Conservation (phyloP, 2,888 invertebrate genomes). For the Sclerodermus sp. region DNA sequence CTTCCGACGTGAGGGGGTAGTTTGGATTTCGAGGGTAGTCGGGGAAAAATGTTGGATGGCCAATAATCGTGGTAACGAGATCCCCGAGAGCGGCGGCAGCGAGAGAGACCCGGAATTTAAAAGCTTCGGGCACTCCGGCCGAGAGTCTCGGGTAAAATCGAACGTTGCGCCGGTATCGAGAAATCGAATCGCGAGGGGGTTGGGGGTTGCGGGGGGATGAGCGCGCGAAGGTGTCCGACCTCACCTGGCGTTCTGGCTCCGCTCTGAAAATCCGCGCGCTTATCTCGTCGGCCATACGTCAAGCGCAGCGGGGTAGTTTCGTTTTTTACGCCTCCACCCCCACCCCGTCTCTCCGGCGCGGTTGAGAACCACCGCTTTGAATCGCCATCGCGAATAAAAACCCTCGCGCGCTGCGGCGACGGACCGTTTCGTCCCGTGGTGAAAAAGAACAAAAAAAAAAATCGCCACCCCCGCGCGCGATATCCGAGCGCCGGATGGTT, state of each 20-base stretch:
- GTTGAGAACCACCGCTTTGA: too few relatives aligned
- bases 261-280: conserved; percentile 26
- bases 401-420: too few relatives aligned
- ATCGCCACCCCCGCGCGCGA: too few relatives aligned
- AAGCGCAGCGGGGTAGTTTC: conserved; percentile 22
- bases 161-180: background rate
- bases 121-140: background rate
- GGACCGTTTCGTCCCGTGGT: too few relatives aligned
- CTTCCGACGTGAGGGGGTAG: background rate
- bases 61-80: background rate
- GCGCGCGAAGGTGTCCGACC: conserved; percentile 15
- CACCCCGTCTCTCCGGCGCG: background rate
- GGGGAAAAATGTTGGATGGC: background rate
- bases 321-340: conserved; percentile 17
- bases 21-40: too few relatives aligned
- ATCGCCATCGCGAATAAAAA: too few relatives aligned
- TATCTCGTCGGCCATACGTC: conserved; percentile 29
- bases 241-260: conserved; percentile 13
- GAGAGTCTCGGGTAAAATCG: background rate
- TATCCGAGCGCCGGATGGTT: too few relatives aligned
- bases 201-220: background rate
- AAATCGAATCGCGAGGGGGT: background rate
- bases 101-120: background rate
- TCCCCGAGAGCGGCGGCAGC: background rate
- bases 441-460: too few relatives aligned